Percentiles rank a stretch among this genome's conserved stretches.
Evolutionary conservation across 2,888 invertebrate genomes (phyloP).

Genomic region (Drosophila fungiperda): DNA sequence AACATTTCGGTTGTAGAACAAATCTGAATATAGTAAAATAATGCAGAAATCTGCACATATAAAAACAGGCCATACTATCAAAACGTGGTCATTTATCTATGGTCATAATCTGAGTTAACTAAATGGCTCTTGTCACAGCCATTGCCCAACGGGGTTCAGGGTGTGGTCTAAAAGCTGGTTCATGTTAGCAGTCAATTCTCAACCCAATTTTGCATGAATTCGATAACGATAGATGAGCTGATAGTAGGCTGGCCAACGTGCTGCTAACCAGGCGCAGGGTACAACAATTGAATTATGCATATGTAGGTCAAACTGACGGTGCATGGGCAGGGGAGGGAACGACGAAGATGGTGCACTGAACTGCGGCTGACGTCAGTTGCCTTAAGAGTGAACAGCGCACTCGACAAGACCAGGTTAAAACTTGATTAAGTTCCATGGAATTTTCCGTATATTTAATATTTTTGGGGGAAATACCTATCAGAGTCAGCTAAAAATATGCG

Average conservation of each 20-base stretch:
- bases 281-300: slow-evolving; percentile 18
- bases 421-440: slow-evolving; percentile 50
- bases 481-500: slow-evolving; percentile 19
- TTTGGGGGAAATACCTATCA: slow-evolving; percentile 64
- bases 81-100: neutral
- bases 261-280: slow-evolving; percentile 23
- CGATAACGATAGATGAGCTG: slow-evolving; percentile 28
- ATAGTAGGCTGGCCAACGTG: slow-evolving; percentile 9
- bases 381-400: slow-evolving; percentile 19
- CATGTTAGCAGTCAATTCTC: slow-evolving; percentile 31
- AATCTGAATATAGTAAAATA: neutral
- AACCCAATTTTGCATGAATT: slow-evolving; percentile 26
- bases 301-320: slow-evolving; percentile 37
- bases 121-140: neutral
- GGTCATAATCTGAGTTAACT: neutral
- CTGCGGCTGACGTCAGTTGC: slow-evolving; percentile 55
- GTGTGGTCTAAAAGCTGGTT: slow-evolving; percentile 20
- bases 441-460: slow-evolving; percentile 22
- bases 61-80: no score
- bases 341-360: slow-evolving; percentile 8
- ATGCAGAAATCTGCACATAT: neutral
- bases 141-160: slow-evolving; percentile 8
- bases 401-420: slow-evolving; percentile 36
- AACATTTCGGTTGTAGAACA: neutral
- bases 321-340: neutral